Evolutionary conservation across 1,140 invertebrate species (phyloP).

Genomic region (Coboldia fuscipes): DNA sequence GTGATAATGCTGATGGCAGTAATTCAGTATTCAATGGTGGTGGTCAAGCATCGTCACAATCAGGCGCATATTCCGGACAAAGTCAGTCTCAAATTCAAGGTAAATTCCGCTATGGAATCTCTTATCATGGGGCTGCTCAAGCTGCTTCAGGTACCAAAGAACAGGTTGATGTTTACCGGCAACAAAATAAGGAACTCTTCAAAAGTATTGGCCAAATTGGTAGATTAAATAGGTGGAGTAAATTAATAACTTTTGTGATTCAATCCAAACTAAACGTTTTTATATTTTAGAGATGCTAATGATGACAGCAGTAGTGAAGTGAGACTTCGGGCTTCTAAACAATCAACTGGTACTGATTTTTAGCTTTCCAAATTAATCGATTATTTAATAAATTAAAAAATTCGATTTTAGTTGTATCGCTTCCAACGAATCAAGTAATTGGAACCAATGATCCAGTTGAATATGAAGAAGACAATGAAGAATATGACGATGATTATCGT

Average conservation of each 20-base stretch:
- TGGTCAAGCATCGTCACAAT: slow-evolving; percentile 53
- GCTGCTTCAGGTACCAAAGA: slow-evolving; percentile 46
- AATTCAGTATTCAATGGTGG: slow-evolving; percentile 40
- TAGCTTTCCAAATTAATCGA: too few relatives aligned
- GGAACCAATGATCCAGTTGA: slow-evolving; percentile 24
- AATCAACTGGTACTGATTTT: too few relatives aligned
- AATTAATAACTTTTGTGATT: too few relatives aligned
- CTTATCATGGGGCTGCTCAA: slow-evolving; percentile 59
- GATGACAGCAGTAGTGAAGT: slow-evolving; percentile 14
- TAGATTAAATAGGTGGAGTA: slow-evolving; percentile 1
- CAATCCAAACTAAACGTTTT: too few relatives aligned
- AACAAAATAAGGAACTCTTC: slow-evolving; percentile 20
- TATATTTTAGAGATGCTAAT: too few relatives aligned
- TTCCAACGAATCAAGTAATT: too few relatives aligned
- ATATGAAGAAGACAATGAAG: slow-evolving; percentile 23
- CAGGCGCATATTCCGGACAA: slow-evolving; percentile 44
- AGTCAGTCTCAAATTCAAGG: slow-evolving; percentile 61
- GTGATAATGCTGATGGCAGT: slow-evolving; percentile 26
- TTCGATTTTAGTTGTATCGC: too few relatives aligned
- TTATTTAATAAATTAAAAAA: too few relatives aligned
- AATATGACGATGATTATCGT: slow-evolving; percentile 20
- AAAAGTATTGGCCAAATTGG: slow-evolving; percentile 20
- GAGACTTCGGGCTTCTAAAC: slow-evolving; percentile 13
- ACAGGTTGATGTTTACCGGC: slow-evolving; percentile 22
- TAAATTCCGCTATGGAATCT: slow-evolving; percentile 49